phyloP scores from a whole-genome alignment of 2,888 invertebrate species.

The Girardia tigrina region DNA sequence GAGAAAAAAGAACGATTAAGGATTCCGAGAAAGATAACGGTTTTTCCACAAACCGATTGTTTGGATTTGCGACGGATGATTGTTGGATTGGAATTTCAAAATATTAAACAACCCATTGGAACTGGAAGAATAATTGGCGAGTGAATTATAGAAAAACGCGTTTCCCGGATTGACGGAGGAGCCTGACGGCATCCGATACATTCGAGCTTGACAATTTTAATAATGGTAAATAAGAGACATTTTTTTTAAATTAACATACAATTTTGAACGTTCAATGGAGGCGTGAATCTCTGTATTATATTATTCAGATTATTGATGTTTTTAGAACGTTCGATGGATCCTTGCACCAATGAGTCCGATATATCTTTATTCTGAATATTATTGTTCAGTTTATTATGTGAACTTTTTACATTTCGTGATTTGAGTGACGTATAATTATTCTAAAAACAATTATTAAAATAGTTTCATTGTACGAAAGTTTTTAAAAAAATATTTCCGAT shows the following conservation, averaged over 20 bases:
- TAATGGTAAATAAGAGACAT: not conserved
- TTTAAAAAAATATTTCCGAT: too few species aligned
- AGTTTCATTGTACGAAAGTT: too few species aligned
- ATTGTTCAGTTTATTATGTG: not conserved
- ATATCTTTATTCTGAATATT: not conserved
- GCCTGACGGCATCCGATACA: not conserved
- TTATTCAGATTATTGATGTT: constrained; percentile 9
- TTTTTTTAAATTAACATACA: not conserved
- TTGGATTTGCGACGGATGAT: constrained; percentile 3
- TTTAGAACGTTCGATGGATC: not conserved
- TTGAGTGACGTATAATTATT: not conserved
- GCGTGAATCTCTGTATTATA: not conserved
- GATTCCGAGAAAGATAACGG: not conserved
- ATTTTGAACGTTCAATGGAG: constrained; percentile 11
- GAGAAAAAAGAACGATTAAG: not conserved
- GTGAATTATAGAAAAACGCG: not conserved
- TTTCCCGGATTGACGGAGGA: not conserved
- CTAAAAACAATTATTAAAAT: not conserved
- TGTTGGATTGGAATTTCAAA: not conserved
- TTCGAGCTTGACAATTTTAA: not conserved
- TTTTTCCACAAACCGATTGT: not conserved
- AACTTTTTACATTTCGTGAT: constrained; percentile 12
- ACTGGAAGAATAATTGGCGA: not conserved
- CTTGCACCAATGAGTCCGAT: not conserved
- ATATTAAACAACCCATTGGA: not conserved